Base-by-base conservation (phyloP, 1,140 invertebrate genomes). In the Drosophila sulfurigaster region DNA sequence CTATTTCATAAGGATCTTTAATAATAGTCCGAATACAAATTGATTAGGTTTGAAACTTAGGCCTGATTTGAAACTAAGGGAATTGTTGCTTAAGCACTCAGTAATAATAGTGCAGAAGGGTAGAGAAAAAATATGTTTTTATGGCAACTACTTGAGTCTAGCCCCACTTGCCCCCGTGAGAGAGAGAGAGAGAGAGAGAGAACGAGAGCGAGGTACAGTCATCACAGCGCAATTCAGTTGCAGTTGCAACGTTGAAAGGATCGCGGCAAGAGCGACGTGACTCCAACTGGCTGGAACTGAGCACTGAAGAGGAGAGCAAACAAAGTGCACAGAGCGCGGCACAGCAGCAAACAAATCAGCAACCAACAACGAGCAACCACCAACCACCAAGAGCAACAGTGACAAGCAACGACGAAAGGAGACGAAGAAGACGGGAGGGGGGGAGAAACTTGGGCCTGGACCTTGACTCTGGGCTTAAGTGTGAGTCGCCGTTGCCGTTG, bases 141-240 rank as follows among this genome's bases (percentile, higher is more conserved):
- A 3, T 3, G 0, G 35, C 10, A 38, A 38, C 28, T 45, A 62
- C 59, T 62, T 62, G 30, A 38, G 25, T 11, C 35, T 62, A 69
- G 20, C 58, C 20, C 57, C 57, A 45, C 35, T 45, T 69, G 13
- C 28, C n/a, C 30, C 15, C 6, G 25, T 1, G n/a, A n/a, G 6
- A 1, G n/a, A 6, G 32, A 32, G 35, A 10, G 6, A 32, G 32
- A 32, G 32, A 8, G 32, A 32, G 32, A 32, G 6, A 32, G 32
- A 32, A 2, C 1, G 30, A 32, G 30, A 32, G 32, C 7, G 7
- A 69, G 49, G 82, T 87, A 87, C 82, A 87, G 82, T 87, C 77
- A 41, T 0, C 59, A 20, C 75, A 51, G 62, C 62, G 20, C 41
- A 15, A 5, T 28, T 10, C 3, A 38, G 45, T 10, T 45, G 51